Base-by-base conservation (phyloP, 1,140 invertebrate genomes). In the Heliconius melpomene region DNA sequence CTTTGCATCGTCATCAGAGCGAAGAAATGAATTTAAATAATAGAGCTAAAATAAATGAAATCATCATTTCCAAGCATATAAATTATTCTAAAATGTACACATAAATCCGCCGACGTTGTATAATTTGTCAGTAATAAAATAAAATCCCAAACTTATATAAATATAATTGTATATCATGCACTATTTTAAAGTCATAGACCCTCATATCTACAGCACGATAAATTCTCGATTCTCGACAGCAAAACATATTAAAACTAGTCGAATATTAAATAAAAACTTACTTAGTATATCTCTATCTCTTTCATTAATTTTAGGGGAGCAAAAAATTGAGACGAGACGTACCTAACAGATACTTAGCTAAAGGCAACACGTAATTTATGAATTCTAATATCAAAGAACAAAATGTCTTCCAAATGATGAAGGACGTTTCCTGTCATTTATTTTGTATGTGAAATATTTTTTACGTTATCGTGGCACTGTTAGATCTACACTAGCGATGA, bases 251-350 rank as follows among this genome's bases (percentile, higher is more conserved):
- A 46, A 46, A 46, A 16, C 40, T 46, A 18, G 54, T 11, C 54
- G 23, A 66, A 16, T 11, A 66, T 26, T 26, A 26, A 7, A 66
- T 66, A 66, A 57, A 57, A 57, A 57, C 1, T 54, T 11, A 23
- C 20, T n/a, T 57, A 11, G 13, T 66, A 66, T 66, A 66, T 66
- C 6, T 26, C 60, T 16, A 66, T 66, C 60, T 66, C 60, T 66
- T 66, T 66, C 60, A 29, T 29, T 29, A 66, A 66, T 66, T 66
- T 66, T 66, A 66, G 26, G 60, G 57, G 9, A 66, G 6, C 60
- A 66, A 66, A 66, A 66, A 66, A 26, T 29, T 29, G 60, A 66
- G 54, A 57, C 54, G 54, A 57, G 54, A 57, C n/a, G n/a, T 57
- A 57, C 23, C 54, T 11, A n/a, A 57, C n/a, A n/a, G n/a, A n/a